Base-by-base conservation (phyloP, 92 coral and sea anemone genomes). In the Porites cylindrica region DNA sequence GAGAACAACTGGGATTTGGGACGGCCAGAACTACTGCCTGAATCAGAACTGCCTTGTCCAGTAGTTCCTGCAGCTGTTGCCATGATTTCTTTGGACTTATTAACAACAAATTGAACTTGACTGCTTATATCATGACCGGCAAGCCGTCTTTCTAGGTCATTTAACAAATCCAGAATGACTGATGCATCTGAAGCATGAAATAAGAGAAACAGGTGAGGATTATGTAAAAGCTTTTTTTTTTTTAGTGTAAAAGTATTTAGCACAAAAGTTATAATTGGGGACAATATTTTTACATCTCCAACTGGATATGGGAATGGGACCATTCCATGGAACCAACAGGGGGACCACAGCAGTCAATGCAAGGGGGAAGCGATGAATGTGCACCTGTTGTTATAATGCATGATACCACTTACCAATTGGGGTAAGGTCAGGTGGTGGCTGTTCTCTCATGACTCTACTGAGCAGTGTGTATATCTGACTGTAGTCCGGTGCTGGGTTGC, bases 391-490 rank as follows among this genome's bases (percentile, higher is more conserved):
- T 73, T 17, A 14, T 21, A 7, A 18, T 74, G 32, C 64, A 75
- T 79, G 10, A 12, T 38, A 38, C 17, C 26, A 84, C 98, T 91
- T 78, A 96, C 99, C 98, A 12, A 91, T 68, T n/a, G 98, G 98
- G 72, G 92, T 75, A 60, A 96, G 86, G 58, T 82, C 64, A 8
- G 90, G 85, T 1, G 91, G 79, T 56, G 98, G 77, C 73, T 93
- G 96, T 13, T 97, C 99, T 72, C 94, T 88, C 66, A 97, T 91
- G 59, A 97, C 72, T 51, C 90, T 70, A 79, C 98, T 81, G 16
- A 97, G 88, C 71, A 88, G 92, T 29, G 90, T 86, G 83, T 97
- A 97, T 56, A 97, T 95, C 78, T 91, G 91, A 56, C 90, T 52
- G 73, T 95, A 97, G 84, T 95, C 92, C 63, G 99, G 99, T 54